Evolutionary conservation across 2,113 vertebrate genomes (phyloP).

Genomic region (Montifringilla adamsi): DNA sequence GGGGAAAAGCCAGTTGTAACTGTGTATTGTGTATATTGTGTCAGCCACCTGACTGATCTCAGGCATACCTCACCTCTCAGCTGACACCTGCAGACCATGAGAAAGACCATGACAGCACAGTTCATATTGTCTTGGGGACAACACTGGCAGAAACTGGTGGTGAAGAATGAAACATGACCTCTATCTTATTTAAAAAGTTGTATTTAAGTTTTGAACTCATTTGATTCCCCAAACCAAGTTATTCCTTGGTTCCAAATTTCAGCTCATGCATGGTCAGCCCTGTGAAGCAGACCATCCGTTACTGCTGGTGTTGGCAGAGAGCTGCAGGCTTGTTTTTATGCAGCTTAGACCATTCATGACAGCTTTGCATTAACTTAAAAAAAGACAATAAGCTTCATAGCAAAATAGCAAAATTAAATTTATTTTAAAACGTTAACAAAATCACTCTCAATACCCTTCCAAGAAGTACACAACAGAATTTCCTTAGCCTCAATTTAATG

Average conservation of each 20-base stretch:
- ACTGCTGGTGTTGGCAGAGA: background rate
- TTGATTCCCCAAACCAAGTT: background rate
- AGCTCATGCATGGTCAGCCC: background rate
- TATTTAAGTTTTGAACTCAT: background rate
- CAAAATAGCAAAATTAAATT: slow-evolving; percentile 4
- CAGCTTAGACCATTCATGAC: background rate
- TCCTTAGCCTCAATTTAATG: background rate
- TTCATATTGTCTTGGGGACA: background rate
- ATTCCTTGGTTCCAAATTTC: background rate
- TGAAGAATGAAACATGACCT: background rate
- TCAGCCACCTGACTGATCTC: background rate
- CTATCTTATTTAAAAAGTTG: background rate
- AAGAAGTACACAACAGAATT: background rate
- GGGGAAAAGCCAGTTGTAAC: background rate
- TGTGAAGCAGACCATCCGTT: background rate
- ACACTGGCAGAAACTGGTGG: background rate
- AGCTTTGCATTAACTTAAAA: background rate
- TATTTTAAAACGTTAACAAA: background rate
- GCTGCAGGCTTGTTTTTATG: background rate
- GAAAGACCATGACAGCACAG: background rate
- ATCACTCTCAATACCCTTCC: background rate
- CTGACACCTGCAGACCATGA: background rate
- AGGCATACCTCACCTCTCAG: background rate
- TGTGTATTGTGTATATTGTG: background rate
- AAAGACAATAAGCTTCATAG: background rate